Base-by-base conservation (phyloP, 1,140 invertebrate genomes). In the Monomorium pharaonis region DNA sequence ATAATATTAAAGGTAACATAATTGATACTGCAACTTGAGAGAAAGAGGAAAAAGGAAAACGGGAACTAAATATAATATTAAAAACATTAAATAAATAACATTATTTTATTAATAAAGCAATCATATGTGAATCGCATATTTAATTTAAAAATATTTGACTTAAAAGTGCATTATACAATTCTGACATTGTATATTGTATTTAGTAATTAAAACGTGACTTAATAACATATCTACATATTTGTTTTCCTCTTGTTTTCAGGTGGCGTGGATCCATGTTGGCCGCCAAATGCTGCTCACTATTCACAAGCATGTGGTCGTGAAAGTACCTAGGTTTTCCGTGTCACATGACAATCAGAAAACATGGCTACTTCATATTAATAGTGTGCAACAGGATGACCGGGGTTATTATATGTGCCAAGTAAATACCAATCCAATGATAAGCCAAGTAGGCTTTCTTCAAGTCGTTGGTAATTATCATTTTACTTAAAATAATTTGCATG, bases 391-490 rank as follows among this genome's bases (percentile, higher is more conserved):
- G 93, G 97, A 98, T 92, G 98, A 98, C 95, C 96, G 98, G 58
- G 98, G 98, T 12, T 98, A 98, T 94, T 98, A 98, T 94, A 98
- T 98, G 98, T 98, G 98, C 94, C 98, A 98, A 96, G 97, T 99
- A 76, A 99, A 99, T 94, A 98, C 98, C n/a, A 98, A 98, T 93
- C 98, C 98, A 0, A 99, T 99, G 98, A 98, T 98, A 86, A 98
- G 97, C 92, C 98, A 98, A 96, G 97, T 98, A 12, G 98, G 98
- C 77, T 98, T 98, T 94, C 96, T 99, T 6, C 97, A 99, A 96
- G 98, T 99, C 85, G 98, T 99, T 67, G 98, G 98, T 99, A 94
- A 97, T 97, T 96, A 76, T 69, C 10, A 30, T 44, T 60, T 58
- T 24, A 51, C 33, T 75, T 0, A 16, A 63, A 51, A n/a, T 62